Evolutionary conservation across 2,113 vertebrate genomes (phyloP).

Genomic region (Oryzias melastigma): DNA sequence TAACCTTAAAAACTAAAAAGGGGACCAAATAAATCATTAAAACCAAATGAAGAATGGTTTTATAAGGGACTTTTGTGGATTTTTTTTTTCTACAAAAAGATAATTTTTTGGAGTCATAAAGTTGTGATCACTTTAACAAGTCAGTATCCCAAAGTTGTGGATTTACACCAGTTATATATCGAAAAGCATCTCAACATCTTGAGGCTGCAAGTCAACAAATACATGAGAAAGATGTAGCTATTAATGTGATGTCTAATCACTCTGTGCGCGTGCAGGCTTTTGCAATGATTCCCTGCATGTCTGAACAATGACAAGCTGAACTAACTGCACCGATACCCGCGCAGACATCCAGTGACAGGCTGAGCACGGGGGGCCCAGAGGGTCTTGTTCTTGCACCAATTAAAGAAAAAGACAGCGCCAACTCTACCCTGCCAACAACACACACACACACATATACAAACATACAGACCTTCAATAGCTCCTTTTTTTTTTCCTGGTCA

Average conservation of each 20-base stretch:
- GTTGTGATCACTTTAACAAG: not conserved
- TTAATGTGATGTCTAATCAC: conserved; percentile 12
- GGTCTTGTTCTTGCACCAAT: conserved; percentile 58
- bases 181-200: conserved; percentile 4
- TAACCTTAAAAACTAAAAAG: not conserved
- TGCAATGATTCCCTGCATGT: conserved; percentile 33
- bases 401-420: conserved; percentile 63
- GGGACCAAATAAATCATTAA: too few relatives aligned
- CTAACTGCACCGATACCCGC: conserved; percentile 37
- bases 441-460: conserved; percentile 16
- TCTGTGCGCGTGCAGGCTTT: conserved; percentile 8
- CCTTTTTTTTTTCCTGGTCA: conserved; percentile 46
- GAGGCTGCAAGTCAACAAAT: conserved; percentile 20
- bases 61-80: too few relatives aligned
- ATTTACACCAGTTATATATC: not conserved
- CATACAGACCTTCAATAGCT: conserved; percentile 28
- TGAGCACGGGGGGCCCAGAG: conserved; percentile 43
- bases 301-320: conserved; percentile 45
- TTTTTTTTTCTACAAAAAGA: too few relatives aligned
- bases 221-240: conserved; percentile 2
- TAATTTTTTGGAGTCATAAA: not conserved
- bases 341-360: conserved; percentile 49
- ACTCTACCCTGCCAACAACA: conserved; percentile 41
- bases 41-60: too few relatives aligned
- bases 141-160: not conserved